Conservation (phyloP, 2,113 vertebrate genomes). For the Coptodon bakossiorum region DNA sequence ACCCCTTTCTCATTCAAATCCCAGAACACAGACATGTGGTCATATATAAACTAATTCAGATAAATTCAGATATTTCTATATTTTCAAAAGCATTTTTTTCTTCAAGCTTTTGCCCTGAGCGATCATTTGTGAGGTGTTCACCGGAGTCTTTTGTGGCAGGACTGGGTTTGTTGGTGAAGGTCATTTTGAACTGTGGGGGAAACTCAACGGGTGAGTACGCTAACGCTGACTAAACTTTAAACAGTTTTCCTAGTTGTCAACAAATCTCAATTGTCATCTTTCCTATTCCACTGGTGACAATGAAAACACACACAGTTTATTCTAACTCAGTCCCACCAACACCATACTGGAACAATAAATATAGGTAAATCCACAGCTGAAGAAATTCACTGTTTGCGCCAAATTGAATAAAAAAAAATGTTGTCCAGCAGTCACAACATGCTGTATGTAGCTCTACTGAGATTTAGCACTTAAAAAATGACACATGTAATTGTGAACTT, state of each 20-base stretch:
- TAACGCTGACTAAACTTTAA: not conserved
- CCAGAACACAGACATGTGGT: not conserved
- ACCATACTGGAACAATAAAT: not conserved
- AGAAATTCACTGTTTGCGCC: not conserved
- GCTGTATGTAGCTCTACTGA: not conserved
- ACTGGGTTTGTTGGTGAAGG: not conserved
- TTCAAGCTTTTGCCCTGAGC: not conserved
- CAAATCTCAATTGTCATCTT: not conserved
- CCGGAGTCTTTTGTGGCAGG: not conserved
- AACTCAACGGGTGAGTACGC: not conserved
- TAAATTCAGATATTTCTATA: not conserved
- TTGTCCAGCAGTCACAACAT: not conserved
- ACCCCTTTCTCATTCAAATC: not conserved
- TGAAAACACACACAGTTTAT: not conserved
- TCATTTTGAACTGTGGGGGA: not conserved
- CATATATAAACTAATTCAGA: not conserved
- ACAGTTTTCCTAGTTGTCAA: not conserved
- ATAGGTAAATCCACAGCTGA: not conserved
- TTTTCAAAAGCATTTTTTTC: not conserved
- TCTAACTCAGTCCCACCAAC: not conserved
- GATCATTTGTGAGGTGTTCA: not conserved
- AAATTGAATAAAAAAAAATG: not conserved
- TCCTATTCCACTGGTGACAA: not conserved
- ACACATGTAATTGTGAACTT: not conserved
- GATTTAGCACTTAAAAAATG: not conserved